These are phyloP conservation scores for Plebejus melissa DNA, from an alignment of 2,888 invertebrate species.

Conservation along the genomic window DNA sequence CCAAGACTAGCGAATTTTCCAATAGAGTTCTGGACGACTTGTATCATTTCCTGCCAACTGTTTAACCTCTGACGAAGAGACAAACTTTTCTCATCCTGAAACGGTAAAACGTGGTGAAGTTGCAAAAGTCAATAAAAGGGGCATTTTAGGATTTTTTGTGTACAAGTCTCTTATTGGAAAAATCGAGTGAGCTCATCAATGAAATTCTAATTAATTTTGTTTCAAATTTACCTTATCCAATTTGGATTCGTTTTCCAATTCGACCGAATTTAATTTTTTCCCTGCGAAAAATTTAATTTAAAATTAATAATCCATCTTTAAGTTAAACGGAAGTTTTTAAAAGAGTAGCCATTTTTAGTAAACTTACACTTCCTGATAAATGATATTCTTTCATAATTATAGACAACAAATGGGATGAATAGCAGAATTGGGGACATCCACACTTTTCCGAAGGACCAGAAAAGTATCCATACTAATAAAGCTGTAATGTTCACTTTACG, in stretches of 20 bases:
- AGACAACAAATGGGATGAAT: slow-evolving; percentile 86
- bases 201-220: not conserved
- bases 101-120: slow-evolving; percentile 30
- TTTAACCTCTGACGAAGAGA: slow-evolving; percentile 93
- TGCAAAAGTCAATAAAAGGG: not conserved
- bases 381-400: slow-evolving; percentile 35
- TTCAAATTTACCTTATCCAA: slow-evolving; percentile 35
- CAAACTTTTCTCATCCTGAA: slow-evolving; percentile 93
- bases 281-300: slow-evolving; percentile 30
- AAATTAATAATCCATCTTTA: not conserved
- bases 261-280: slow-evolving; percentile 33
- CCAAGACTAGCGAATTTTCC: slow-evolving; percentile 93
- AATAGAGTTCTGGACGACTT: slow-evolving; percentile 95
- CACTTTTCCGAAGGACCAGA: slow-evolving; percentile 94
- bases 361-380: slow-evolving; percentile 52
- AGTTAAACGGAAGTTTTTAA: not conserved
- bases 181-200: not conserved
- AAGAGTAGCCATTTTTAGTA: not conserved
- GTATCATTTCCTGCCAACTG: slow-evolving; percentile 95
- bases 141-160: not conserved
- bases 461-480: slow-evolving; percentile 87
- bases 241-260: slow-evolving; percentile 31
- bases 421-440: slow-evolving; percentile 94
- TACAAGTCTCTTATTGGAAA: not conserved
- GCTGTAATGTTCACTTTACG: slow-evolving; percentile 88